phyloP scores from a whole-genome alignment of 2,113 vertebrate species.

The Tenebrosternarchus preto region DNA sequence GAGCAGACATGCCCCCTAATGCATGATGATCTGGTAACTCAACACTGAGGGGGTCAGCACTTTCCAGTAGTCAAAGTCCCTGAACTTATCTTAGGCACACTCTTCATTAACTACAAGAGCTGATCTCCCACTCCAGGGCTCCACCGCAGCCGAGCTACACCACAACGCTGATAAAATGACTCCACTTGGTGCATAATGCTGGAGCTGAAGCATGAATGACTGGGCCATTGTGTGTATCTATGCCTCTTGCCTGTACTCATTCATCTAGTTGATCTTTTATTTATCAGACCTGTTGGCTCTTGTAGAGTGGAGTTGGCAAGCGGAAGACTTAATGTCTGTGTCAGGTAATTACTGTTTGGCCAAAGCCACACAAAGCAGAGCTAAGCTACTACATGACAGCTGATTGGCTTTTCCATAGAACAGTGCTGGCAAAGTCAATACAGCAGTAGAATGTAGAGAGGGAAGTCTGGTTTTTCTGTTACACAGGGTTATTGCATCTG shows the following conservation, averaged over 20 bases:
- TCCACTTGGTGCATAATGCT: constrained; percentile 33
- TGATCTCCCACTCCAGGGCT: neutral
- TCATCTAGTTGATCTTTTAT: constrained; percentile 53
- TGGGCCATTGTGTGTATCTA: neutral
- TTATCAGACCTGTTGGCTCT: constrained; percentile 59
- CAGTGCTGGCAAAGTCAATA: constrained; percentile 18
- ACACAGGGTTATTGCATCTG: neutral
- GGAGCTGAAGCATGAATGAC: constrained; percentile 35
- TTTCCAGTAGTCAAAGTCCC: constrained; percentile 11
- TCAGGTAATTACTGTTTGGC: constrained; percentile 63
- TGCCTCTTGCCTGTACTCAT: constrained; percentile 10
- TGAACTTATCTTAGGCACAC: constrained; percentile 13
- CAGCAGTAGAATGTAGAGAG: neutral
- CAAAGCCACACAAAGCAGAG: constrained; percentile 1
- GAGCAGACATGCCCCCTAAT: constrained; percentile 7
- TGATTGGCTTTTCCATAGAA: neutral
- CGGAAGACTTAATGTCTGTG: constrained; percentile 63
- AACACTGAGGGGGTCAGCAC: neutral
- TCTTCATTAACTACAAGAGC: neutral
- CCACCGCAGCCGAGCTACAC: neutral
- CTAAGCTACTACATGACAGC: neutral
- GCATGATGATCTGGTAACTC: constrained; percentile 1
- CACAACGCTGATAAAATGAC: constrained; percentile 35
- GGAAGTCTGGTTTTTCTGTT: neutral
- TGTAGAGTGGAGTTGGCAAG: constrained; percentile 49